phyloP scores from a whole-genome alignment of 2,113 vertebrate genomes.

The Halichoeres trimaculatus region DNA sequence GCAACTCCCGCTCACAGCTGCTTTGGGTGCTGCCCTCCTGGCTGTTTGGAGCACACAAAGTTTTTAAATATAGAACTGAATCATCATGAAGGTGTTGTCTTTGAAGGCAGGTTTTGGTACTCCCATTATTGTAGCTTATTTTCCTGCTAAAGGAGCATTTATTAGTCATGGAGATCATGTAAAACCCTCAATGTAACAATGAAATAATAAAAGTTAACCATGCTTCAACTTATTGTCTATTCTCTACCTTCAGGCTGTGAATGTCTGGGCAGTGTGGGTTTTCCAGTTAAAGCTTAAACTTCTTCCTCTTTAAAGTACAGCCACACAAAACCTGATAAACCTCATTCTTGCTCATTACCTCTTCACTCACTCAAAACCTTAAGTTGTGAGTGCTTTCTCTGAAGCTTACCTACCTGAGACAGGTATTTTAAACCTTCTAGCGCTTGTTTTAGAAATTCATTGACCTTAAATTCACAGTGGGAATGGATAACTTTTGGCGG shows the following conservation, averaged over 20 bases:
- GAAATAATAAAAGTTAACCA: neutral
- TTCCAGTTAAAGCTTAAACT: neutral
- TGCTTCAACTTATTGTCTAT: neutral
- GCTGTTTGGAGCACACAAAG: neutral
- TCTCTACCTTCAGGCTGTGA: neutral
- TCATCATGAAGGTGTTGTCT: neutral
- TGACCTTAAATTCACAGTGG: neutral
- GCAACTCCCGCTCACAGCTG: conserved; percentile 42
- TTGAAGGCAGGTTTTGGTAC: neutral
- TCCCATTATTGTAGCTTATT: neutral
- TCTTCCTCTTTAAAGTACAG: neutral
- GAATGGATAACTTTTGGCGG: conserved; percentile 50
- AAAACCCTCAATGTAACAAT: neutral
- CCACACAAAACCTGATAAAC: conserved; percentile 31
- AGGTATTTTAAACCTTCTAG: neutral
- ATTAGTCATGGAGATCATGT: neutral
- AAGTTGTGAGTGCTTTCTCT: neutral
- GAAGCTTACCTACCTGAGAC: neutral
- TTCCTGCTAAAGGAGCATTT: neutral
- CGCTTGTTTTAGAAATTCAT: neutral
- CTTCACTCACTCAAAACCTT: neutral
- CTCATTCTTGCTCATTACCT: conserved; percentile 13
- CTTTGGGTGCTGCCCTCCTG: conserved; percentile 25
- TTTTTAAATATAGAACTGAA: conserved; percentile 4
- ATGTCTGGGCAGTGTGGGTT: neutral